A percentile compares a stretch with the other conserved stretches of the same genome.
Evolutionary conservation across 2,888 invertebrate species (phyloP).

Genomic region (Eupelmus urozonus): DNA sequence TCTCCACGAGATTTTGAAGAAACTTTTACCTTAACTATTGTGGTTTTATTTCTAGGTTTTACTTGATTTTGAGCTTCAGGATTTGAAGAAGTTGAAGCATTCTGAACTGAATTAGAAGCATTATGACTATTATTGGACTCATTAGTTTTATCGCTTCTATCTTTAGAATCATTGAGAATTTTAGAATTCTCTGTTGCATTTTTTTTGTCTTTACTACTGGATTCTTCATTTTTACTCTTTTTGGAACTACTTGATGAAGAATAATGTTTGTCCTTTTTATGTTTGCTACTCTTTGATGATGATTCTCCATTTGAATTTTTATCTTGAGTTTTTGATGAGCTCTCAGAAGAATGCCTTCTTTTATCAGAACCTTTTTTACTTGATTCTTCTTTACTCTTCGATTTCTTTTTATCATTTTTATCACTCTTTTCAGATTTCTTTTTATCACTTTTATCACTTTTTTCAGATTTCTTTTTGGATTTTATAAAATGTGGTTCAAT

Average conservation of each 20-base stretch:
- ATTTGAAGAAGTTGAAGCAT: slow-evolving; percentile 63
- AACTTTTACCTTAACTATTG: slow-evolving; percentile 77
- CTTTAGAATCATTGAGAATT: slow-evolving; percentile 3
- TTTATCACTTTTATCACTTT: slow-evolving; percentile 75
- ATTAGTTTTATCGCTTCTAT: slow-evolving; percentile 15
- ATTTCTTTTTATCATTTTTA: slow-evolving; percentile 78
- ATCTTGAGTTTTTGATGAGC: slow-evolving; percentile 13
- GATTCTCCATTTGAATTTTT: slow-evolving; percentile 4
- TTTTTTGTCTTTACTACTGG: slow-evolving; percentile 20
- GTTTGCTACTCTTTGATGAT: not conserved
- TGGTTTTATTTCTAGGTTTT: slow-evolving; percentile 58
- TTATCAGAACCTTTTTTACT: slow-evolving; percentile 1
- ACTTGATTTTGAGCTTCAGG: slow-evolving; percentile 66
- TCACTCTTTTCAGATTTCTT: slow-evolving; percentile 71
- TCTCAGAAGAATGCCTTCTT: slow-evolving; percentile 51
- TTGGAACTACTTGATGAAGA: not conserved
- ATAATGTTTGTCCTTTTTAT: slow-evolving; percentile 10
- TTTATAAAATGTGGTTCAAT: slow-evolving; percentile 54
- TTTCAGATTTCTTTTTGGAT: slow-evolving; percentile 47
- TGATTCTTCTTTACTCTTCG: slow-evolving; percentile 75
- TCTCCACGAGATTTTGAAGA: slow-evolving; percentile 80
- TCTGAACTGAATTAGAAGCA: slow-evolving; percentile 27
- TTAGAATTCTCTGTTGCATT: not conserved
- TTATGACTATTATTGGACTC: slow-evolving; percentile 2
- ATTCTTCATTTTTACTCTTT: slow-evolving; percentile 24